Base-by-base conservation (phyloP, 2,888 invertebrate species). In the Pseudococcus viburni region DNA sequence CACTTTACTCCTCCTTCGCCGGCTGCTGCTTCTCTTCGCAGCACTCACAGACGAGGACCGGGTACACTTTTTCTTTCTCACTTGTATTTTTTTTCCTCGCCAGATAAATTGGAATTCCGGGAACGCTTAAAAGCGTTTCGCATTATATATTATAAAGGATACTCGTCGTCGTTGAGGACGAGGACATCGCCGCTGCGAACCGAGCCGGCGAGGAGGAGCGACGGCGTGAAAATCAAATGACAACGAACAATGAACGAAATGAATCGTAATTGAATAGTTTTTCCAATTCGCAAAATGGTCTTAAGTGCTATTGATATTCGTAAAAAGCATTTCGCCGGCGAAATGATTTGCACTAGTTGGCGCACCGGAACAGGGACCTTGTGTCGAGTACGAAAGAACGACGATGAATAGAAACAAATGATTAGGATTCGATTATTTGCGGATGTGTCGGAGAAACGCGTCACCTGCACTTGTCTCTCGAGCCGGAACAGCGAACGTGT, bases 271-370 rank as follows among this genome's bases (percentile, higher is more conserved):
- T 80, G 80, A 39, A 42, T 80, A 80, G 80, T 80, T 80, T 80
- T 80, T 80, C 80, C 80, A 42, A 80, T 80, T 80, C 80, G 80
- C 39, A 42, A 42, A 80, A 80, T 80, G 80, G 80, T 80, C 73
- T 80, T 80, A 80, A 80, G 80, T 80, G 80, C 42, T 80, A 80
- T 80, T 80, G 42, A 80, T 80, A 80, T 80, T 80, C 80, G 80
- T 7, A 15, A 80, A 80, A 80, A 80, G 42, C 80, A 80, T 80
- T 80, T 80, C 80, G 12, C 33, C 19, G 19, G 64, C 22, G 77
- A 80, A 42, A 42, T n/a, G n/a, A 42, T 26, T 46, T 80, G 80
- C 19, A 46, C 77, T 73, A 33, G 26, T 33, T 33, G 26, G 26
- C 26, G 26, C 26, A 33, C 1, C 73, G 33, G 5, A 59, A 19